A percentile compares a stretch with the other conserved stretches of the same genome.
Evolutionary conservation across 2,888 invertebrate genomes (phyloP).

Genomic region (Phortica magna): DNA sequence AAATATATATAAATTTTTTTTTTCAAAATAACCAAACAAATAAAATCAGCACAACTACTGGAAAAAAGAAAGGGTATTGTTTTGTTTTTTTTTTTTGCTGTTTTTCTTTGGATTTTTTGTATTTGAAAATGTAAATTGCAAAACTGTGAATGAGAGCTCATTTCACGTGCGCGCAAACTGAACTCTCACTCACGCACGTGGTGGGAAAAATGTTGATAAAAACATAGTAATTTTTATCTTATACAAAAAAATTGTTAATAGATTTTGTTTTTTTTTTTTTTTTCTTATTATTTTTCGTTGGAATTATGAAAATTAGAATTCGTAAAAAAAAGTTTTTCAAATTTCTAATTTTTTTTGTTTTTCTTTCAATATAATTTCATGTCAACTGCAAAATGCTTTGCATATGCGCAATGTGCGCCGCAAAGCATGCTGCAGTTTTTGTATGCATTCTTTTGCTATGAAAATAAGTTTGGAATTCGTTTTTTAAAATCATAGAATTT

Average conservation of each 20-base stretch:
- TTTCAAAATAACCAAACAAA: neutral
- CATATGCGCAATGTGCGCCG: neutral
- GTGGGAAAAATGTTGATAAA: constrained; percentile 69
- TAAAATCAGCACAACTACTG: neutral
- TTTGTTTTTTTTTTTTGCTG: neutral
- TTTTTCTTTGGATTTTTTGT: too few relatives aligned
- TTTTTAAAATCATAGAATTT: constrained; percentile 6
- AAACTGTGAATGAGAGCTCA: neutral
- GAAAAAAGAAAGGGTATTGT: neutral
- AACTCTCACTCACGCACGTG: neutral
- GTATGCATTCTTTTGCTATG: neutral
- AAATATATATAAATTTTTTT: neutral
- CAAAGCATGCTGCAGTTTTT: neutral
- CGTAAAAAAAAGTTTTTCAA: neutral
- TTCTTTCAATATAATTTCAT: neutral
- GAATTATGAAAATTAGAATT: neutral
- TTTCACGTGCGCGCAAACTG: constrained; percentile 9
- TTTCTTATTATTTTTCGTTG: neutral
- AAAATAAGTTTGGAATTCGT: neutral
- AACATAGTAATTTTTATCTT: constrained; percentile 75
- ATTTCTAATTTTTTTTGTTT: constrained; percentile 19
- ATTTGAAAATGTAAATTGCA: neutral
- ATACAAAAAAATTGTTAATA: constrained; percentile 71
- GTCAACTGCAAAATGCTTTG: neutral
- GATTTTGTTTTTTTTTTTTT: constrained; percentile 18